phyloP scores from a whole-genome alignment of 92 coral and sea anemone species.

The Palythoa heliodiscus region DNA sequence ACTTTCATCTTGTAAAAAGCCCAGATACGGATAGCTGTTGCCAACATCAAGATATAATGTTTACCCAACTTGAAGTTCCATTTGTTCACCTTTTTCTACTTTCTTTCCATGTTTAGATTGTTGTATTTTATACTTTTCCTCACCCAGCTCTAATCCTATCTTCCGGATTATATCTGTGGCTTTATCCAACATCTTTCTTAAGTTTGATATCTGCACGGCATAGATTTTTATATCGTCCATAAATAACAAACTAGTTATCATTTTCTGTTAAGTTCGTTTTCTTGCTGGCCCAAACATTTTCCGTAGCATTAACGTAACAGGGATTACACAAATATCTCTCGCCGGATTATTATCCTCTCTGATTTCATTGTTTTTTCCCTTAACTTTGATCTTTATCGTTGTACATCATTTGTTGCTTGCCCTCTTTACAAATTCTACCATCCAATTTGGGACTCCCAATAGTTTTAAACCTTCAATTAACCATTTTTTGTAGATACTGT shows the following conservation, averaged over 20 bases:
- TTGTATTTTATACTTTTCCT: no score
- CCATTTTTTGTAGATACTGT: no score
- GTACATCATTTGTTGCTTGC: not conserved
- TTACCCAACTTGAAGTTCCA: not conserved
- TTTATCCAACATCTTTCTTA: no score
- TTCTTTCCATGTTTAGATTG: no score
- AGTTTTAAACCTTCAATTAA: no score
- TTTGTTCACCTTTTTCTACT: no score
- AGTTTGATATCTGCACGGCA: not conserved
- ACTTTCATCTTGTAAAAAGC: not conserved
- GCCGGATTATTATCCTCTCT: not conserved
- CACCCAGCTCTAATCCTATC: no score
- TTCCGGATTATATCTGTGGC: no score
- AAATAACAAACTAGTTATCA: not conserved
- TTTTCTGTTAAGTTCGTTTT: not conserved
- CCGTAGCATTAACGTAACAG: not conserved
- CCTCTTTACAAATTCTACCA: not conserved
- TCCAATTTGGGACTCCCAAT: not conserved
- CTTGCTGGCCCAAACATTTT: not conserved
- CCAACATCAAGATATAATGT: not conserved
- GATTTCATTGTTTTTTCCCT: not conserved
- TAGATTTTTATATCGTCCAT: not conserved
- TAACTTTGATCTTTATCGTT: not conserved
- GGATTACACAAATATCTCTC: not conserved
- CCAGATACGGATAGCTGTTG: conserved; percentile 3